A percentile compares a stretch with the other conserved stretches of the same genome.
phyloP scores from a whole-genome alignment of 2,888 invertebrate genomes.

The Tuberolachnus salignus region DNA sequence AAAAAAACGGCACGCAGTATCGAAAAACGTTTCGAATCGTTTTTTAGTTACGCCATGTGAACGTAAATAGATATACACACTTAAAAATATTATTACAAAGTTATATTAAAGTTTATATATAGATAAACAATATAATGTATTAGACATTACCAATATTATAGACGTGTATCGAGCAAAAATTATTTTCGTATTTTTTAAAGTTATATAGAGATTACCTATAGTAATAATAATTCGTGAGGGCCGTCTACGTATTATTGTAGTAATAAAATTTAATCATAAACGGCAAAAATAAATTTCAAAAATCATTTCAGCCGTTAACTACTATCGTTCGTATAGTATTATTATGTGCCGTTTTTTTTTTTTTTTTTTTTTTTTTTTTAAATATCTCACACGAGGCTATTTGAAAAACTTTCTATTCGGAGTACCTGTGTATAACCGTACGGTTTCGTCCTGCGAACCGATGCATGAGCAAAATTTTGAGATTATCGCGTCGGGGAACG shows the following conservation, averaged over 20 bases:
- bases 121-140: no score
- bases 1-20: no score
- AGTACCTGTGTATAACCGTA: not conserved
- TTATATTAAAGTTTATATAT: no score
- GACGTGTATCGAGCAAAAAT: not conserved
- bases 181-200: no score
- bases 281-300: slow-evolving; percentile 9
- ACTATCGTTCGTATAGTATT: no score
- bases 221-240: not conserved
- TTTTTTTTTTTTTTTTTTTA: not conserved
- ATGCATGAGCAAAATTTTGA: slow-evolving; percentile 21
- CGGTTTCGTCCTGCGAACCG: not conserved
- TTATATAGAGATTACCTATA: not conserved
- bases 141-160: no score
- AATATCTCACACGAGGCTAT: slow-evolving; percentile 30
- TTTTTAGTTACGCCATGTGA: no score
- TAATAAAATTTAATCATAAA: not conserved
- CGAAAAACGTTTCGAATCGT: no score
- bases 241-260: not conserved
- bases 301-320: slow-evolving; percentile 37
- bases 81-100: no score
- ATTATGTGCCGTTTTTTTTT: no score
- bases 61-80: no score
- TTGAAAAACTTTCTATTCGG: slow-evolving; percentile 44
- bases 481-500: slow-evolving; percentile 37